A percentile compares a stretch with the other conserved stretches of the same genome.
phyloP scores from a whole-genome alignment of 2,888 invertebrate genomes.

The Drosophila phalerata region DNA sequence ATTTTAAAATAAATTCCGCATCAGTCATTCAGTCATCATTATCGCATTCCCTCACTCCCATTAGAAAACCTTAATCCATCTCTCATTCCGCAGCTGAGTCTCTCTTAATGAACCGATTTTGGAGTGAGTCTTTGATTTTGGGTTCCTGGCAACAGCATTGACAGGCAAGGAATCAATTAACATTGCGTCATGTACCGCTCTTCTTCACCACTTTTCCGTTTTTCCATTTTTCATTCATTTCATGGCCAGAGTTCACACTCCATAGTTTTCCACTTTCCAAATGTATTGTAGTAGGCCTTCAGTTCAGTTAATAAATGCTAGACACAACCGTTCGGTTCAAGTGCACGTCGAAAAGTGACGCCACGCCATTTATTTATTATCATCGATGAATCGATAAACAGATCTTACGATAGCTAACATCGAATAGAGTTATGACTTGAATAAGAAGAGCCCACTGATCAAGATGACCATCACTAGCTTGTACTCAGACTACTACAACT shows the following conservation, averaged over 20 bases:
- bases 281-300: too few species aligned
- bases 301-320: too few species aligned
- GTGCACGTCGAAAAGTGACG: too few species aligned
- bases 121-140: not conserved
- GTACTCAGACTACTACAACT: too few species aligned
- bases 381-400: too few species aligned
- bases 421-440: too few species aligned
- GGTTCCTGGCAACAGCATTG: constrained; percentile 1
- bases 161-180: constrained; percentile 27
- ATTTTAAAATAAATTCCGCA: constrained; percentile 10
- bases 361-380: too few species aligned
- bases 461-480: too few species aligned
- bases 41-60: not conserved
- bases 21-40: constrained; percentile 7
- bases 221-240: not conserved
- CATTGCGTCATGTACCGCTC: not conserved
- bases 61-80: not conserved
- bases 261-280: constrained; percentile 30
- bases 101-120: constrained; percentile 7
- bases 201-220: not conserved
- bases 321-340: too few species aligned
- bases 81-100: not conserved
- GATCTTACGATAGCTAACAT: too few species aligned
- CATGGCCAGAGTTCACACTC: constrained; percentile 28
- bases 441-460: too few species aligned